These are phyloP conservation scores for Anthopleura sola DNA, from an alignment of 64 coral and sea anemone genomes.

Conservation along the genomic window DNA sequence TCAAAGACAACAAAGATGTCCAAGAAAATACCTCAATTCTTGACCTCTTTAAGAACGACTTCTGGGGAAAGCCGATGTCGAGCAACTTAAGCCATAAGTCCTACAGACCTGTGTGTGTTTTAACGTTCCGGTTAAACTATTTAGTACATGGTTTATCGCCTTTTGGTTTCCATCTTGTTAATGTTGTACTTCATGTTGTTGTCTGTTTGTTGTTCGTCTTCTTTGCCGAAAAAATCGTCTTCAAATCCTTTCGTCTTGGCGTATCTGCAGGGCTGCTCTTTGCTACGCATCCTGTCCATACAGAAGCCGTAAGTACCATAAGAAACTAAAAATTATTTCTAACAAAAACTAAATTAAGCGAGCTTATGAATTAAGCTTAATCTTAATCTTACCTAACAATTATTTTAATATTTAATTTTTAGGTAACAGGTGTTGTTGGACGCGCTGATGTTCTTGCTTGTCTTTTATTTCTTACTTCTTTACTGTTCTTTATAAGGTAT, in stretches of 20 bases:
- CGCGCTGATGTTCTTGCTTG: conserved; percentile 87
- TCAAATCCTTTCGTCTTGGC: conserved; percentile 43
- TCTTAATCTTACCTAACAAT: not conserved
- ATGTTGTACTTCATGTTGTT: conserved; percentile 59
- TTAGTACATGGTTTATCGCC: conserved; percentile 56
- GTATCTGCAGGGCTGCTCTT: conserved; percentile 60
- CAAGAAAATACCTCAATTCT: conserved; percentile 45
- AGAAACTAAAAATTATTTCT: not conserved
- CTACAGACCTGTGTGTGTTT: conserved; percentile 71
- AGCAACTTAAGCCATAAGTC: conserved; percentile 94
- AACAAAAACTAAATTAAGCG: no score
- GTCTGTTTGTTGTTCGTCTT: conserved; percentile 64
- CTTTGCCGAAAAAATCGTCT: conserved; percentile 33
- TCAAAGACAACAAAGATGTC: conserved; percentile 80
- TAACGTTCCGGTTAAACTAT: conserved; percentile 83
- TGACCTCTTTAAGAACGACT: conserved; percentile 68
- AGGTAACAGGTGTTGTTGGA: conserved; percentile 93
- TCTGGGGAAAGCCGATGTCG: conserved; percentile 83
- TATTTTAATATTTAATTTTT: not conserved
- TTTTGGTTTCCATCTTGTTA: conserved; percentile 66
- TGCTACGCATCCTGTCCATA: conserved; percentile 90
- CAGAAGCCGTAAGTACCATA: conserved; percentile 82
- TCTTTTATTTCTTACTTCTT: conserved; percentile 63
- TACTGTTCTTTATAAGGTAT: conserved; percentile 74
- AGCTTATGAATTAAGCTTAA: no score